Evolutionary conservation across 2,797 vertebrate genomes (phyloP), one percentile per base, ranked within the genome.

Genomic region (Mustela erminea): DNA sequence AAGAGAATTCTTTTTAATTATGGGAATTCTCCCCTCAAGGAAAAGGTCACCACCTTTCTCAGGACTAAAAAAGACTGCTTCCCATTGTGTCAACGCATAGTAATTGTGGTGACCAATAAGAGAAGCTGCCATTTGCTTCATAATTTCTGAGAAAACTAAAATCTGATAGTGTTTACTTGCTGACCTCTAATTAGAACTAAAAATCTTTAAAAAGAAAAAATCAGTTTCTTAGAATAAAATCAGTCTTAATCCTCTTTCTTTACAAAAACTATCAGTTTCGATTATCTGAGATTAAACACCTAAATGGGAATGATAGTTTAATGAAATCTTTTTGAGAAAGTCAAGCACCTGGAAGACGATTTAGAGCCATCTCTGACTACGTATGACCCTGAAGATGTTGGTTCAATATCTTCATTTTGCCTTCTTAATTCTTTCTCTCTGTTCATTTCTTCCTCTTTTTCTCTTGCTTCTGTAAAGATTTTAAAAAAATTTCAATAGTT

Each of bases 401-500:
- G 98, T 96, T 95, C 97, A 93, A 35, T 98, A 98, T 97, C 98
- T 98, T 96, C 97, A 17, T 3, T 92, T 32, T 93, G 97, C 91
- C 89, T 97, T 97, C 68, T 98, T 35, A 97, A 90, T 70, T 98
- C 98, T 89, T 98, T 98, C 91, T 97, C 98, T 97, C 98, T 97
- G 97, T 74, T 98, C 95, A 98, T 98, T 94, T 98, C 98, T 56
- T 98, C 99, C 78, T 99, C 99, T 98, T 97, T 99, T 97, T 99
- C 98, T 93, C 99, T 98, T 75, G 98, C 98, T 98, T 99, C 99
- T 99, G 78, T 96, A 98, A 38, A 97, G 29, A 83, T 0, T 0
- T 93, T 66, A 77, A 0, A 70, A 70, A 70, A 54, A 15, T 75
- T 88, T 91, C 88, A 89, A 90, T 49, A 91, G 41, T 97, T 88